These are phyloP conservation scores for Silurus asotus DNA, from an alignment of 2,113 vertebrate species.

Conservation along the genomic window DNA sequence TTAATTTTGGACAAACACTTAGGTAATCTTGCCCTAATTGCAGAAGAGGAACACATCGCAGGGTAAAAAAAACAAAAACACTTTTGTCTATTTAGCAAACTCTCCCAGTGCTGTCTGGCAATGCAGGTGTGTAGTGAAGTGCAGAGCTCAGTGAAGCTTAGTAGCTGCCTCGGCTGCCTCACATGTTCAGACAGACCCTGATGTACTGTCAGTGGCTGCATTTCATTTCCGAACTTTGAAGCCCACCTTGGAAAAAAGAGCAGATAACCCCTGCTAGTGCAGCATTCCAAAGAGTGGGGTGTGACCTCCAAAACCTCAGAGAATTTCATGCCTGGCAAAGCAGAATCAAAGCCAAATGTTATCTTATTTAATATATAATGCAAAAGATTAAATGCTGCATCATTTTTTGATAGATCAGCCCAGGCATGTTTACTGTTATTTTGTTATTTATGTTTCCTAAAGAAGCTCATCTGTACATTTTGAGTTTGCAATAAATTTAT, in stretches of 20 bases:
- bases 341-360: background rate
- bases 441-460: background rate
- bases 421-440: background rate
- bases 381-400: background rate
- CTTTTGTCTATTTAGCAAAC: constrained; percentile 8
- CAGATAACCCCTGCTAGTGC: too few relatives aligned
- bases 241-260: background rate
- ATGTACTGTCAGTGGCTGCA: background rate
- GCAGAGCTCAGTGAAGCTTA: constrained; percentile 4
- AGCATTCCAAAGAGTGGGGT: background rate
- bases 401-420: background rate
- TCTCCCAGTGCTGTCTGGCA: background rate
- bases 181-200: background rate
- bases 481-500: background rate
- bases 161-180: background rate
- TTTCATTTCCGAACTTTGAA: background rate
- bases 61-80: background rate
- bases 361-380: background rate
- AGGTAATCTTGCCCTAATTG: background rate
- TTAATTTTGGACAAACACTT: background rate
- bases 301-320: background rate
- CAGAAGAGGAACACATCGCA: background rate
- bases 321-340: background rate
- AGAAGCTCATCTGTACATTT: background rate
- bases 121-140: background rate